phyloP scores from a whole-genome alignment of 2,797 vertebrate species.

The Pteropus rufus region DNA sequence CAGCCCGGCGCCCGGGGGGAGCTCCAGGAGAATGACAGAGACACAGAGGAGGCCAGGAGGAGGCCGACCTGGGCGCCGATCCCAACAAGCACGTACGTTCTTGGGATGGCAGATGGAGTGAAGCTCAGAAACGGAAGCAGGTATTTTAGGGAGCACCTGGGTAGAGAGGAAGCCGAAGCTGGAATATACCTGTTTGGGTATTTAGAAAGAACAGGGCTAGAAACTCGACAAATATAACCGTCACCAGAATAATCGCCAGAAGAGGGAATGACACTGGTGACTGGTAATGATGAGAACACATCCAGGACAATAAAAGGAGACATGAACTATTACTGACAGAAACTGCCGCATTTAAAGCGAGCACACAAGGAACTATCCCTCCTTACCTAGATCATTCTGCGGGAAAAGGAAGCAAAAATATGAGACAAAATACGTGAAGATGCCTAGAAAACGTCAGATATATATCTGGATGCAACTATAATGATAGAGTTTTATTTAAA shows the following conservation, averaged over 20 bases:
- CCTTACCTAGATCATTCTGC: neutral
- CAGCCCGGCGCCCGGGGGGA: neutral
- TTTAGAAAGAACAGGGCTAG: neutral
- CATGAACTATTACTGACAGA: rapidly evolving
- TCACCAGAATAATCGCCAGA: neutral
- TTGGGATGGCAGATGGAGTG: neutral
- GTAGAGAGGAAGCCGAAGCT: too few species aligned
- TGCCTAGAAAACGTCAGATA: neutral
- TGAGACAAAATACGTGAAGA: neutral
- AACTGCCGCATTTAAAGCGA: neutral
- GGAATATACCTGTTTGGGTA: too few species aligned
- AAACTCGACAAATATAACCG: neutral
- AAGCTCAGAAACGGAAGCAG: neutral
- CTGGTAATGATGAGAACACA: neutral
- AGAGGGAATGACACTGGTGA: neutral
- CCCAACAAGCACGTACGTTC: neutral
- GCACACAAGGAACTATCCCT: neutral
- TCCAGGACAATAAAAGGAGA: neutral
- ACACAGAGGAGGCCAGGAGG: neutral
- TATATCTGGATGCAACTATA: neutral
- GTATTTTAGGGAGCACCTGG: neutral
- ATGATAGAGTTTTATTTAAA: neutral
- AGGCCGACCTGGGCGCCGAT: neutral
- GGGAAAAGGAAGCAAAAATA: neutral
- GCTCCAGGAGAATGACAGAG: rapidly evolving